Evolutionary conservation across 2,113 vertebrate genomes (phyloP).

Genomic region (Brachypodius melanocephalos): DNA sequence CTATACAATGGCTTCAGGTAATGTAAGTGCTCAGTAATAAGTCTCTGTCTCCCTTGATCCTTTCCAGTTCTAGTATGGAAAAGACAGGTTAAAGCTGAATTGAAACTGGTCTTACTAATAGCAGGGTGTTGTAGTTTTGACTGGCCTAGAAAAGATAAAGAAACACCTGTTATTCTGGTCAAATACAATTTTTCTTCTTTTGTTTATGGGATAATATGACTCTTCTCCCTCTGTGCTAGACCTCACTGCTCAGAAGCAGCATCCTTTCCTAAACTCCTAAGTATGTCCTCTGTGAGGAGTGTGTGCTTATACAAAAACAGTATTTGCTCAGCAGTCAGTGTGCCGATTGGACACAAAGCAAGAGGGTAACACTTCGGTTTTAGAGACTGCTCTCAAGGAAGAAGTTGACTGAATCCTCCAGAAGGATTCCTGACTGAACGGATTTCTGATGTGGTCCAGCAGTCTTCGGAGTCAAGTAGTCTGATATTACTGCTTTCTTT

Average conservation of each 20-base stretch:
- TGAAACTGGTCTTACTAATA: neutral
- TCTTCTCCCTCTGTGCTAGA: neutral
- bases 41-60: neutral
- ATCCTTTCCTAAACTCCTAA: neutral
- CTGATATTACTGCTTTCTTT: neutral
- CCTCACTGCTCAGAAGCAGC: neutral
- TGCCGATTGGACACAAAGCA: neutral
- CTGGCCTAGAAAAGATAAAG: neutral
- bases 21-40: neutral
- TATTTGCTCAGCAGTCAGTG: rapidly evolving
- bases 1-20: neutral
- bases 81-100: neutral
- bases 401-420: neutral
- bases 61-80: neutral
- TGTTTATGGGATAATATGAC: neutral
- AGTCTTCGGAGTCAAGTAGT: neutral
- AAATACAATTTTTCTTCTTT: neutral
- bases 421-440: neutral
- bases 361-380: neutral
- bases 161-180: neutral
- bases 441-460: neutral
- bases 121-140: neutral
- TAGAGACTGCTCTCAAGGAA: neutral
- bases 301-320: neutral
- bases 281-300: neutral